Conservation (phyloP, 2,888 invertebrate species). For the Zygaena filipendulae region DNA sequence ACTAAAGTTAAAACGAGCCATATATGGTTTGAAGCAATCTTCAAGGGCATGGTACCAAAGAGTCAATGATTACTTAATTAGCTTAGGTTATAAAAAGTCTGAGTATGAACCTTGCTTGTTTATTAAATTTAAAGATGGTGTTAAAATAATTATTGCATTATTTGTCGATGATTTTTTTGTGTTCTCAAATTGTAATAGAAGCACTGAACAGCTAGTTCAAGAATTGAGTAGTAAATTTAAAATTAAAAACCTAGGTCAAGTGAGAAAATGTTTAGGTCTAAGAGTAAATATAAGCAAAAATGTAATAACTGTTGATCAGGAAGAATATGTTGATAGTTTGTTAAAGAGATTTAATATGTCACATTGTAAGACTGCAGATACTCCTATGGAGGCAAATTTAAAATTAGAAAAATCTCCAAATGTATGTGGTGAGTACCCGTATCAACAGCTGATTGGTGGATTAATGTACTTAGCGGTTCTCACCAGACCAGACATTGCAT, state of each 20-base stretch:
- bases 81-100: slow-evolving; percentile 10
- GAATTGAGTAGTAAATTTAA: slow-evolving; percentile 12
- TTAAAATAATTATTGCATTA: slow-evolving; percentile 10
- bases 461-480: slow-evolving; percentile 8
- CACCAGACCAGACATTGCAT: slow-evolving; percentile 7
- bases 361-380: slow-evolving; percentile 15
- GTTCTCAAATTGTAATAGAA: slow-evolving; percentile 9
- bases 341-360: slow-evolving; percentile 14
- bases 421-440: slow-evolving; percentile 12
- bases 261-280: slow-evolving; percentile 14
- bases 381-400: slow-evolving; percentile 19
- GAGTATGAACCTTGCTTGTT: slow-evolving; percentile 14
- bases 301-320: slow-evolving; percentile 12
- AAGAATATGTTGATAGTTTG: slow-evolving; percentile 11
- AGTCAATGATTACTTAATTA: slow-evolving; percentile 7
- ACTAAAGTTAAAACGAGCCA: too few species aligned
- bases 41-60: too few species aligned
- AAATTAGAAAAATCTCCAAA: slow-evolving; percentile 9
- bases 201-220: slow-evolving; percentile 7
- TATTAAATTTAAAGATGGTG: slow-evolving; percentile 9
- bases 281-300: slow-evolving; percentile 9
- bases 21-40: too few species aligned
- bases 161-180: slow-evolving; percentile 16
- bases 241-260: slow-evolving; percentile 15
- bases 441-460: slow-evolving; percentile 17